A percentile compares a stretch with the other conserved stretches of the same genome.
Evolutionary conservation across 2,113 vertebrate species (phyloP).

Genomic region (Taurulus bubalis): DNA sequence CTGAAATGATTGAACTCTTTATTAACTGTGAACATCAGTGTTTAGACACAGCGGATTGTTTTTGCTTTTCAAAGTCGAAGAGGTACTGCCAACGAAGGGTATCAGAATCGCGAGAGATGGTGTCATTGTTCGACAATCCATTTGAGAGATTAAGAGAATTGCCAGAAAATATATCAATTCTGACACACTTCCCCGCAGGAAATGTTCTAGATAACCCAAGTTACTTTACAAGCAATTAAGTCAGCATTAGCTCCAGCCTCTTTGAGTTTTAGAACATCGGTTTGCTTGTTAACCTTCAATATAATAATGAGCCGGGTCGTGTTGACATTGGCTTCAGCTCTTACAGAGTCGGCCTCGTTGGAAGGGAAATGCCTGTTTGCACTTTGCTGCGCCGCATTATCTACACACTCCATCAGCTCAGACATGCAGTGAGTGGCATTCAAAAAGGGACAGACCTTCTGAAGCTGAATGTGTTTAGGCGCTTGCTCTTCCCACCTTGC

Average conservation of each 20-base stretch:
- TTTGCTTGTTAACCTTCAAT: conserved; percentile 51
- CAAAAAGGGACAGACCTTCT: background rate
- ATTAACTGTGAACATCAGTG: conserved; percentile 9
- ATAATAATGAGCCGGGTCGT: conserved; percentile 22
- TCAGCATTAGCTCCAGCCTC: conserved; percentile 22
- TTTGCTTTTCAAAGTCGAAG: background rate
- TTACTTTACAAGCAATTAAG: conserved; percentile 10
- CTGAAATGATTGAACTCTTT: conserved; percentile 7
- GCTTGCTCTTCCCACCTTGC: conserved; percentile 19
- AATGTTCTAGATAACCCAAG: background rate
- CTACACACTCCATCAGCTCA: conserved; percentile 18
- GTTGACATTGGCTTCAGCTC: conserved; percentile 54
- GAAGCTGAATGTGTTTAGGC: background rate
- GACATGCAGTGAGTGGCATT: conserved; percentile 2
- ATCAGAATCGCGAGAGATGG: background rate
- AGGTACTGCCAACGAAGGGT: background rate
- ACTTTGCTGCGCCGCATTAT: conserved; percentile 27
- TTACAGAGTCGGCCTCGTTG: conserved; percentile 16
- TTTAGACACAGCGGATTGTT: conserved; percentile 8
- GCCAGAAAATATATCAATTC: background rate
- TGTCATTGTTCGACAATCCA: background rate
- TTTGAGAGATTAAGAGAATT: background rate
- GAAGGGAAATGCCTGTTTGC: conserved; percentile 40
- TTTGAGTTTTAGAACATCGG: conserved; percentile 9
- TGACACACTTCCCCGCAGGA: background rate